phyloP scores from a whole-genome alignment of 2,797 vertebrate genomes.

The Cossypha polioptera region DNA sequence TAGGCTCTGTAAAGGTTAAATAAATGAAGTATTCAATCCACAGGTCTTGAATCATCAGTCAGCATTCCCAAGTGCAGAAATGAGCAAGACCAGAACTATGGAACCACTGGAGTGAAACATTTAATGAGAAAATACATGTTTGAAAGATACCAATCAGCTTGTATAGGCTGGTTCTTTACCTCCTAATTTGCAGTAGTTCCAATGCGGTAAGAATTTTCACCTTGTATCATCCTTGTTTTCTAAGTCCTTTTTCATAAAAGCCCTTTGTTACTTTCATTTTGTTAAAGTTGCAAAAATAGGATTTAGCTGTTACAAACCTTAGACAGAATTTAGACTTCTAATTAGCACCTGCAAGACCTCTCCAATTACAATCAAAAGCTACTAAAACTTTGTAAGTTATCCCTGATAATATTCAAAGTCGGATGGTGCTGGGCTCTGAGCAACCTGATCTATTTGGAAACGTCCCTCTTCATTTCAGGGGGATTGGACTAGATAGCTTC shows the following conservation, averaged over 20 bases:
- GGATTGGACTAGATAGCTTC: not conserved
- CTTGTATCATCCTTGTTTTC: not conserved
- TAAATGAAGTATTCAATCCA: not conserved
- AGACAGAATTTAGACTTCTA: not conserved
- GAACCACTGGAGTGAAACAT: not conserved
- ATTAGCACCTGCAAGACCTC: not conserved
- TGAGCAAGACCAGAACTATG: not conserved
- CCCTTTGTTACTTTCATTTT: not conserved
- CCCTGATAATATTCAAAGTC: not conserved
- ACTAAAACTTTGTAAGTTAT: not conserved
- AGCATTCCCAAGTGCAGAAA: not conserved
- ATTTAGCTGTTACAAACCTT: not conserved
- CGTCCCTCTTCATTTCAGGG: not conserved
- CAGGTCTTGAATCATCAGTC: not conserved
- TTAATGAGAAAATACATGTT: not conserved
- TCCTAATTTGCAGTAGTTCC: not conserved
- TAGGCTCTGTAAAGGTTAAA: not conserved
- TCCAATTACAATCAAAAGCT: not conserved
- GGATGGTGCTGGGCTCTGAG: not conserved
- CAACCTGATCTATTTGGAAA: not conserved
- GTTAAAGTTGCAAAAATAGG: not conserved
- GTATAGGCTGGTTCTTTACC: not conserved
- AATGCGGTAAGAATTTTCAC: not conserved
- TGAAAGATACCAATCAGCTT: not conserved
- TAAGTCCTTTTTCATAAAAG: not conserved